Evolutionary conservation across 1,140 invertebrate species (phyloP).

Genomic region (Drosophila lini): DNA sequence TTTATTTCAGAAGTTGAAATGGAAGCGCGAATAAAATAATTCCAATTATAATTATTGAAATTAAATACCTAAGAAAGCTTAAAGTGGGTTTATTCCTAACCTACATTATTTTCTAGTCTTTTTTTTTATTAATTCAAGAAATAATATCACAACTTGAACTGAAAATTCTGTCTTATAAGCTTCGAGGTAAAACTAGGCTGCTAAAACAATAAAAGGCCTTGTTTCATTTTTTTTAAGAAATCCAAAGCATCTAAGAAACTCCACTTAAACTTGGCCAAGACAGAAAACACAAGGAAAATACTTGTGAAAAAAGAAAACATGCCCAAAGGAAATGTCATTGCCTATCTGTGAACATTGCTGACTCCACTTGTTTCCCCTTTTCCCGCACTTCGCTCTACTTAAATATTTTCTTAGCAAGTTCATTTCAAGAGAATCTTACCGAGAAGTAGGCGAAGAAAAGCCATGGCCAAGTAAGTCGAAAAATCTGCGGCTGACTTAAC

Average conservation of each 20-base stretch:
- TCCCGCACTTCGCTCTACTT: slow-evolving; percentile 40
- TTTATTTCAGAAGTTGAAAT: neutral
- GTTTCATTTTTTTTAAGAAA: slow-evolving; percentile 12
- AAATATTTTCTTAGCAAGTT: slow-evolving; percentile 68
- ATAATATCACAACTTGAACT: neutral
- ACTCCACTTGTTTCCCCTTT: slow-evolving; percentile 1
- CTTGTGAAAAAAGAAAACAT: neutral
- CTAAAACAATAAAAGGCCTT: slow-evolving; percentile 46
- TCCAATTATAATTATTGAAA: slow-evolving; percentile 12
- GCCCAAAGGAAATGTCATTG: slow-evolving; percentile 36
- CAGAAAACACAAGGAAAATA: slow-evolving; percentile 15
- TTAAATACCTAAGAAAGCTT: neutral
- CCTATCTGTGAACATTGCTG: slow-evolving; percentile 22
- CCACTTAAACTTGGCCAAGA: slow-evolving; percentile 32
- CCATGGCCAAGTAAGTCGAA: slow-evolving; percentile 41
- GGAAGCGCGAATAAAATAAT: slow-evolving; percentile 10
- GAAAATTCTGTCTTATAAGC: too few relatives aligned
- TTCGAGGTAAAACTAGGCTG: slow-evolving; percentile 2
- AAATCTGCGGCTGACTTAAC: slow-evolving; percentile 74
- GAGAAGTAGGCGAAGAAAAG: slow-evolving; percentile 8
- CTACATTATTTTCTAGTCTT: too few relatives aligned
- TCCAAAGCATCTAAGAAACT: slow-evolving; percentile 17
- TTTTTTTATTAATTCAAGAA: neutral
- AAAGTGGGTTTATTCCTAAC: too few relatives aligned
- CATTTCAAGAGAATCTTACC: slow-evolving; percentile 30